Conservation (phyloP, 2,113 vertebrate genomes). For the Parotia lawesii region DNA sequence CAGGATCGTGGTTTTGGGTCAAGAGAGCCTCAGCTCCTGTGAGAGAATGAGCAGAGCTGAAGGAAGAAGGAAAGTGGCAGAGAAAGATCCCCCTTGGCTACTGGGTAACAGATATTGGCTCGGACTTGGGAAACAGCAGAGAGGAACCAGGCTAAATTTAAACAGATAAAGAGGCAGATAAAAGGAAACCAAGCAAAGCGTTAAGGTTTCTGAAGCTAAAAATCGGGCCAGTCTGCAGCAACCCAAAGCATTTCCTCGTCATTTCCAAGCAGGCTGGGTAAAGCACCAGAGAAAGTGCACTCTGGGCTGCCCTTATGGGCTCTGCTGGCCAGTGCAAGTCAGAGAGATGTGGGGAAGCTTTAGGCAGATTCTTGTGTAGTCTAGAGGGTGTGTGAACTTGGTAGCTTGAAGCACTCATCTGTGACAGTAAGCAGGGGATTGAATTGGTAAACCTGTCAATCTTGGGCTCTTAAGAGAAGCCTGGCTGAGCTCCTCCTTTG, state of each 20-base stretch:
- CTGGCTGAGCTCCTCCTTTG: background rate
- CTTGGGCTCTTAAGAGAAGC: background rate
- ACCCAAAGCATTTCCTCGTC: background rate
- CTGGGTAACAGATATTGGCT: constrained; percentile 61
- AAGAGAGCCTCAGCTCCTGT: background rate
- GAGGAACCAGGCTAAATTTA: constrained; percentile 62
- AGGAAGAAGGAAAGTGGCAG: constrained; percentile 29
- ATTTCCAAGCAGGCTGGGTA: background rate
- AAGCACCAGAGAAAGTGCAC: background rate
- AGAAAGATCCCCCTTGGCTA: constrained; percentile 33
- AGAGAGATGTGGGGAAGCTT: background rate
- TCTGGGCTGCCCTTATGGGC: constrained; percentile 3
- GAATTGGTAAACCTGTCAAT: constrained; percentile 25
- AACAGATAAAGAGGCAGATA: constrained; percentile 61
- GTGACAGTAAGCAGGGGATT: background rate
- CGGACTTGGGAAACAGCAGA: background rate
- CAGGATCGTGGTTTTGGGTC: constrained; percentile 20
- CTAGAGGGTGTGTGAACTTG: background rate
- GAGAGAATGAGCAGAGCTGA: constrained; percentile 34
- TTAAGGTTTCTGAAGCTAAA: constrained; percentile 53
- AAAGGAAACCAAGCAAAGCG: constrained; percentile 53
- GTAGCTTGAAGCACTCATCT: background rate
- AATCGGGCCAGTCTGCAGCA: background rate
- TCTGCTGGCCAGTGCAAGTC: background rate
- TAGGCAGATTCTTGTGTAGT: background rate